A percentile compares a stretch with the other conserved stretches of the same genome.
Evolutionary conservation across 2,797 vertebrate genomes (phyloP).

Genomic region (Neopelma chrysocephalum): DNA sequence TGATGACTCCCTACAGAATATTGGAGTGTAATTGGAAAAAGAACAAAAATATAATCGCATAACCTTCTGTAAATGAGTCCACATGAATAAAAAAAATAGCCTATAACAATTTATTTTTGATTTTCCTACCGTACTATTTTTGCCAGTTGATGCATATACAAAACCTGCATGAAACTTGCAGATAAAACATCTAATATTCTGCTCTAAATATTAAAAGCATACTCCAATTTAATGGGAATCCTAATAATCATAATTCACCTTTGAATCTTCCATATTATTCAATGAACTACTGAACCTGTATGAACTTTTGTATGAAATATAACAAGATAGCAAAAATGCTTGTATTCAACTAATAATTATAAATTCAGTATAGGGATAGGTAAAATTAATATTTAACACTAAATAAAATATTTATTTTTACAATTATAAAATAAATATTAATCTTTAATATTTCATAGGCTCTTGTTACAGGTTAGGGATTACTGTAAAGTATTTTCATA

Average conservation of each 20-base stretch:
- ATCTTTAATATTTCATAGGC: background rate
- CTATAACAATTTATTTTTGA: conserved; percentile 40
- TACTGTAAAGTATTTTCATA: background rate
- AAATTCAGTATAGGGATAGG: background rate
- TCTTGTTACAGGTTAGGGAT: background rate
- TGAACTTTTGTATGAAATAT: background rate
- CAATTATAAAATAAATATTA: background rate
- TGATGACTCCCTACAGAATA: conserved; percentile 15
- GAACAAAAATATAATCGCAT: background rate
- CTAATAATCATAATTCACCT: background rate
- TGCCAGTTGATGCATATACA: background rate
- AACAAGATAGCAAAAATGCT: background rate
- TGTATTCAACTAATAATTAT: background rate
- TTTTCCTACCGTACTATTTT: background rate
- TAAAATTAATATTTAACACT: background rate
- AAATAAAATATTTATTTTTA: background rate
- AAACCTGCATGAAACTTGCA: background rate
- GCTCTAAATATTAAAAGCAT: background rate
- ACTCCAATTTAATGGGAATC: background rate
- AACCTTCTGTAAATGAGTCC: background rate
- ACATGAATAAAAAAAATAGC: conserved; percentile 51
- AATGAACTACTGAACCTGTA: background rate
- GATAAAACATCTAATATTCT: background rate
- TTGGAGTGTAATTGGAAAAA: conserved; percentile 28
- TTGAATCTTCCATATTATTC: background rate